A percentile compares a stretch with the other conserved stretches of the same genome.
These are phyloP conservation scores for Melanotaenia boesemani DNA, from an alignment of 2,797 vertebrate species.

Conservation along the genomic window DNA sequence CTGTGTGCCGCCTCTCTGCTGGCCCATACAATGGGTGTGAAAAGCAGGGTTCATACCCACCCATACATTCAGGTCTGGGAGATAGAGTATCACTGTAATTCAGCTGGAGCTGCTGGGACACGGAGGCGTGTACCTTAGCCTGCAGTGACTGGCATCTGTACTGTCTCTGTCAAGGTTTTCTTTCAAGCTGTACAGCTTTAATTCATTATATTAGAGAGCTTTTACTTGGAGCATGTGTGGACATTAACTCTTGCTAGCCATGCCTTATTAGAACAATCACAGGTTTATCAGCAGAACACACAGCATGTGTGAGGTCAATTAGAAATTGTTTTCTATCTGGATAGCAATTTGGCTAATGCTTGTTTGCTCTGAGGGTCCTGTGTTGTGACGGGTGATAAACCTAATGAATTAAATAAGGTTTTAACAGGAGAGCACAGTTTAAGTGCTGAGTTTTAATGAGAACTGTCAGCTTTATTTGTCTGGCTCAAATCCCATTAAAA, in stretches of 20 bases:
- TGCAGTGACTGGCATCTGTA: conserved; percentile 30
- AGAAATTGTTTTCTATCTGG: conserved; percentile 62
- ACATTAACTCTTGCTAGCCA: conserved; percentile 35
- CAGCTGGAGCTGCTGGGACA: conserved; percentile 47
- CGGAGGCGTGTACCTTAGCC: conserved; percentile 17
- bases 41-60: conserved; percentile 71
- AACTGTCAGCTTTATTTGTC: conserved; percentile 83
- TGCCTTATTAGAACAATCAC: conserved; percentile 34
- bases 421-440: conserved; percentile 70
- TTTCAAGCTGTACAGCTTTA: conserved; percentile 32
- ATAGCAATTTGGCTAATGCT: conserved; percentile 65
- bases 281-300: conserved; percentile 35
- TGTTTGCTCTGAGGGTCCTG: conserved; percentile 70
- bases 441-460: conserved; percentile 79
- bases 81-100: conserved; percentile 66
- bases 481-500: conserved; percentile 82
- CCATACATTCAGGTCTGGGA: conserved; percentile 66
- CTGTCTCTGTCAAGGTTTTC: conserved; percentile 17
- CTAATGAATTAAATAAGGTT: conserved; percentile 74
- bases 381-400: conserved; percentile 74
- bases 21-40: conserved; percentile 78
- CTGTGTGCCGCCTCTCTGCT: conserved; percentile 69
- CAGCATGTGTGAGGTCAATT: conserved; percentile 52
- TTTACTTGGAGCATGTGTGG: conserved; percentile 33
- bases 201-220: conserved; percentile 36